These are phyloP conservation scores for Telmatochromis bifrenatus DNA, from an alignment of 2,113 vertebrate species.

Conservation along the genomic window DNA sequence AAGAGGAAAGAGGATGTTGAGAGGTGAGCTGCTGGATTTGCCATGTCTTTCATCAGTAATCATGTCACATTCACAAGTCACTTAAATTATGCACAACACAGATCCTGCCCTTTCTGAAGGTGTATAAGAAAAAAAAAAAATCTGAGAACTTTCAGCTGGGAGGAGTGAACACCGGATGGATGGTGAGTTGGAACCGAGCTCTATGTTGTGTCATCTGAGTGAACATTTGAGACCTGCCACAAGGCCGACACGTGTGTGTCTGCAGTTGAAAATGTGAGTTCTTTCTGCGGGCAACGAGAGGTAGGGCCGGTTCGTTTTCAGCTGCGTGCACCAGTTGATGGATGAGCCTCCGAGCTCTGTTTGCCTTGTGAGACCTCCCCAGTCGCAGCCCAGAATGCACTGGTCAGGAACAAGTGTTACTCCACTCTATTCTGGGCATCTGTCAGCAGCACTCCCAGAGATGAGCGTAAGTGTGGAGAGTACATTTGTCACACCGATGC, in stretches of 20 bases:
- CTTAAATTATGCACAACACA: background rate
- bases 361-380: constrained; percentile 12
- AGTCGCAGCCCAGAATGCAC: constrained; percentile 8
- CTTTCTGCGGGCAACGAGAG: background rate
- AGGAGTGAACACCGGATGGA: background rate
- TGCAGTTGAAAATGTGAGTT: background rate
- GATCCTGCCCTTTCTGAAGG: background rate
- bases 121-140: background rate
- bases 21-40: background rate
- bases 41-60: background rate
- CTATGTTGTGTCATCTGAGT: background rate
- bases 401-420: constrained; percentile 34
- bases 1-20: background rate
- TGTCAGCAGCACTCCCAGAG: constrained; percentile 1
- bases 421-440: constrained; percentile 28
- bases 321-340: constrained; percentile 30
- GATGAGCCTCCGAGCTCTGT: constrained; percentile 41
- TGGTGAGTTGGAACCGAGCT: background rate
- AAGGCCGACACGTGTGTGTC: background rate
- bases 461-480: constrained; percentile 3
- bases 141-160: background rate
- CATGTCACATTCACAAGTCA: background rate
- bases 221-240: background rate
- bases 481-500: constrained; percentile 47
- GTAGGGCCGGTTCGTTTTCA: background rate